Evolutionary conservation across 2,888 invertebrate species (phyloP).

Genomic region (Epistrophe grossulariae): DNA sequence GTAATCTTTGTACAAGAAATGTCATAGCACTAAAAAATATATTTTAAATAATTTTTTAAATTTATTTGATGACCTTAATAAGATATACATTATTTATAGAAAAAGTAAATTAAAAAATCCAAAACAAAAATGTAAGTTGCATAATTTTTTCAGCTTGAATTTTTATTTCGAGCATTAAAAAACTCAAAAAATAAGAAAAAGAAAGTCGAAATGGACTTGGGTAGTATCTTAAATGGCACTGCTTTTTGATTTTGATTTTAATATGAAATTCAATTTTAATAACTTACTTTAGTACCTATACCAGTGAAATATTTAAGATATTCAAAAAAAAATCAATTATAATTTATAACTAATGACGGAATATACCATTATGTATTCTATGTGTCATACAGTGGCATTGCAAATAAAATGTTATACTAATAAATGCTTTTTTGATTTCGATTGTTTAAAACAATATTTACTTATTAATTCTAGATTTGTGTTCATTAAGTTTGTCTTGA

Average conservation of each 20-base stretch:
- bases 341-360: not conserved
- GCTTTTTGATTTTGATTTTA: not conserved
- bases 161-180: not conserved
- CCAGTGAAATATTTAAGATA: not conserved
- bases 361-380: not conserved
- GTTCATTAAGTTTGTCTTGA: not conserved
- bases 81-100: not conserved
- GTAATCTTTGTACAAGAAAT: not conserved
- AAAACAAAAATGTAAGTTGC: too few relatives aligned
- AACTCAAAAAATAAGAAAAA: not conserved
- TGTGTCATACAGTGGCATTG: not conserved
- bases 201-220: not conserved
- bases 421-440: conserved; percentile 7
- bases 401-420: not conserved
- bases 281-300: not conserved
- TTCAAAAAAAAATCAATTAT: not conserved
- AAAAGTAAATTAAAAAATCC: not conserved
- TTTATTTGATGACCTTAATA: not conserved
- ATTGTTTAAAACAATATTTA: not conserved
- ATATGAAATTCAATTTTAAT: not conserved
- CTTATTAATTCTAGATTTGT: not conserved
- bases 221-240: not conserved
- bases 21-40: not conserved
- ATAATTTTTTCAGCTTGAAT: not conserved
- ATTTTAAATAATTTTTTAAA: not conserved